phyloP scores from a whole-genome alignment of 2,888 invertebrate genomes.

The Drosophila quasianomalipes region DNA sequence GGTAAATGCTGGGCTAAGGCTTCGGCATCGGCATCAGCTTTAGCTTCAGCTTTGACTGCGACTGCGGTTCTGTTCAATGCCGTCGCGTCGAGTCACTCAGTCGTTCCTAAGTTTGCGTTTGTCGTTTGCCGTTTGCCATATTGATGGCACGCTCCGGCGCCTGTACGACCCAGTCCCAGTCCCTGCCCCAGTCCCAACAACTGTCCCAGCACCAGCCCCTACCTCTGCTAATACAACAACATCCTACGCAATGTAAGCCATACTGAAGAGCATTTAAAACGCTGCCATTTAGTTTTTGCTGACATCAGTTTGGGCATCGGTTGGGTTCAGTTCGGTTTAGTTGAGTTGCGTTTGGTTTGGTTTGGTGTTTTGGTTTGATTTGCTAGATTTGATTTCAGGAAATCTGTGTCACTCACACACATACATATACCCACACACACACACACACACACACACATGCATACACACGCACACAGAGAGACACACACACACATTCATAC shows the following conservation, averaged over 20 bases:
- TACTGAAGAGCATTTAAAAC: conserved; percentile 54
- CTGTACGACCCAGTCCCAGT: conserved; percentile 25
- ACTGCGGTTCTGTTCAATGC: conserved; percentile 68
- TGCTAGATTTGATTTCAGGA: conserved; percentile 84
- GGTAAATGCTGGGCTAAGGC: conserved; percentile 29
- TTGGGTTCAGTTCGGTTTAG: conserved; percentile 35
- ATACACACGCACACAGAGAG: conserved; percentile 6
- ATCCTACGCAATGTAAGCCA: conserved; percentile 18
- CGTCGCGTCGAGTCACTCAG: conserved; percentile 63
- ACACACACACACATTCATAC: background rate
- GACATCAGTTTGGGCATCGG: conserved; percentile 55
- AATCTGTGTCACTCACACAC: conserved; percentile 48
- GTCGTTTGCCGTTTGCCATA: conserved; percentile 63
- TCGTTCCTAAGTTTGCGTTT: conserved; percentile 72
- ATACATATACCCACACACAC: background rate
- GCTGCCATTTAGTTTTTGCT: conserved; percentile 59
- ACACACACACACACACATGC: conserved; percentile 6
- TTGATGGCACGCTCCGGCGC: conserved; percentile 78
- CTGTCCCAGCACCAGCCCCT: background rate
- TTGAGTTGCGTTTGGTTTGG: conserved; percentile 39
- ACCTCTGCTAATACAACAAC: background rate
- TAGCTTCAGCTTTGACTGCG: conserved; percentile 2
- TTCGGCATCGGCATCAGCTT: conserved; percentile 8
- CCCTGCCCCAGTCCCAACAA: background rate
- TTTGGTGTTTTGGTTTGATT: conserved; percentile 73